Base-by-base conservation (phyloP, 2,888 invertebrate species). In the Drosophila planitibia region DNA sequence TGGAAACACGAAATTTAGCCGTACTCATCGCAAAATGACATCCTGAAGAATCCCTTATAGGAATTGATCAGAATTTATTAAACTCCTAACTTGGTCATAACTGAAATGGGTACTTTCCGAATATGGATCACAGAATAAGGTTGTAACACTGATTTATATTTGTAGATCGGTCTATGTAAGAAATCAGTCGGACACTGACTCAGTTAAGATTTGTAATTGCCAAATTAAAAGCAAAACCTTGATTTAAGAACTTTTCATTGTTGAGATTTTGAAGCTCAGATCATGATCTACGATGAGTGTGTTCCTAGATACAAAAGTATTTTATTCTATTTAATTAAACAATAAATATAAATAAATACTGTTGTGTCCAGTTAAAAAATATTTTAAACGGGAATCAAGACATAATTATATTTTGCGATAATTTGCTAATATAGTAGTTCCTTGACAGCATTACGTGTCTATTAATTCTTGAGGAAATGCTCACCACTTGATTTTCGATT, bases 401-500 rank as follows among this genome's bases (percentile, higher is more conserved):
- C 9, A 25, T 9, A 9, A 7, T 16, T 14, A 14, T 2, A 47
- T 22, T 14, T 6, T 44, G 44, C 22, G 14, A 22, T 14, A 12
- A 22, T 44, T 44, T n/a, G 12, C 12, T 22, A 22, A 22, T 44
- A 22, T 9, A 44, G 14, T 1, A 19, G 19, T 19, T 19, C 10
- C n/a, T 4, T 9, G 39, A 10, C 19, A 22, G 7, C 6, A 22
- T 22, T 16, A 47, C 2, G 14, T 16, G 25, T 6, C 12, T 12
- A 12, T 12, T 12, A 22, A 5, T 44, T 22, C 5, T 44, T 47
- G 22, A 2, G 16, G 25, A 25, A 62, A 51, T 49, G 28, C 71
- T 64, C 39, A 63, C 39, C 44, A 19, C 22, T 52, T 47, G 59
- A 74, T 74, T 63, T 52, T 74, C 9, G 28, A 25, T 25, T 47